Base-by-base conservation (phyloP, 2,797 vertebrate species). In the Geotrypetes seraphini region DNA sequence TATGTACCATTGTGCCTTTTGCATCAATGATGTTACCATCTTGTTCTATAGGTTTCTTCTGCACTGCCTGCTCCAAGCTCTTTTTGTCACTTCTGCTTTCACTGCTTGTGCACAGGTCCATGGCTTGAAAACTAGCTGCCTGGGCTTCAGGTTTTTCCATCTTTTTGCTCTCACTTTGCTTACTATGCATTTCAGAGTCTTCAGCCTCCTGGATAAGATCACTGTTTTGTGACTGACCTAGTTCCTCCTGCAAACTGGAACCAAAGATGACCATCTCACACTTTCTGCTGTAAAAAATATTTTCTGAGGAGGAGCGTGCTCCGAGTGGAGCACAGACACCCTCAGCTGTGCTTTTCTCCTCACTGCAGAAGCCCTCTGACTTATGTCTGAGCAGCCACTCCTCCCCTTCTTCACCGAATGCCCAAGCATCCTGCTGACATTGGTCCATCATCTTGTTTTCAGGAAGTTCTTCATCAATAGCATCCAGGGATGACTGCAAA, bases 121-220 rank as follows among this genome's bases (percentile, higher is more conserved):
- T 16, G n/a, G 42, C 27, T n/a, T 49, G 46, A n/a, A n/a, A n/a
- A 13, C 38, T 27, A 25, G 31, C 34, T 42, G 44, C 41, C 15
- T 43, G 18, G 8, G 11, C 34, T 4, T 3, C 10, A 11, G 21
- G 14, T 20, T 48, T 33, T 23, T 33, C 45, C 14, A 27, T 31
- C 16, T 10, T 42, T 26, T 40, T 56, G 7, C 27, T 31, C 27
- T 27, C 34, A 3, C 43, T 43, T n/a, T 16, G 23, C 24, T n/a
- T 7, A 18, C 28, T 11, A 16, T 3, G 7, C n/a, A n/a, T n/a
- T n/a, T n/a, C n/a, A n/a, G n/a, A 1, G 2, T 13, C 22, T 20
- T 37, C 19, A 10, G 44, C 29, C 19, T 57, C 47, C 15, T 45
- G 18, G n/a, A 2, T 7, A 11, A 22, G 30, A 10, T 7, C 12